These are phyloP conservation scores for Anser cygnoides DNA, from an alignment of 2,113 vertebrate genomes.

Conservation along the genomic window DNA sequence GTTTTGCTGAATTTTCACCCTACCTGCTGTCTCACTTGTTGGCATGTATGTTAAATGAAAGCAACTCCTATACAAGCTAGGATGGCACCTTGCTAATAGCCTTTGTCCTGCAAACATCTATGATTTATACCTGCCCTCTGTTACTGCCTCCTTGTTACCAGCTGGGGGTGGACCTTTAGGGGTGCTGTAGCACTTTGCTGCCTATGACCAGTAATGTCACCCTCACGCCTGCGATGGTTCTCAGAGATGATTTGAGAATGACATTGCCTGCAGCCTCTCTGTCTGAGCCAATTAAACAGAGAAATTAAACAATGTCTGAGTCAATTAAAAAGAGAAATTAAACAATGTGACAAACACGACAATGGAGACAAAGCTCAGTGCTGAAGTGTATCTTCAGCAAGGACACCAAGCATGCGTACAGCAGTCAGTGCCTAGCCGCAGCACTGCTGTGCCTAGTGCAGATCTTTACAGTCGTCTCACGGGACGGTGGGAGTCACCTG, in stretches of 20 bases:
- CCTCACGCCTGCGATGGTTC: not conserved
- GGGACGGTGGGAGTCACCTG: fast-evolving
- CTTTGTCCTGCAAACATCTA: not conserved
- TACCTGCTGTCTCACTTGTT: not conserved
- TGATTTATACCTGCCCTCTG: not conserved
- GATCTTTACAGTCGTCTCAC: fast-evolving
- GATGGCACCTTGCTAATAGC: not conserved
- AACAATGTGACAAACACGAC: slow-evolving; percentile 26
- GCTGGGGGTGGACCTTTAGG: not conserved
- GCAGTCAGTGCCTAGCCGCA: not conserved
- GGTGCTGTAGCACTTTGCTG: not conserved
- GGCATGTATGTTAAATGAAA: not conserved
- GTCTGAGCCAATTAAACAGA: slow-evolving; percentile 60
- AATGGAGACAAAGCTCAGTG: not conserved
- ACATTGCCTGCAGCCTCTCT: slow-evolving; percentile 62
- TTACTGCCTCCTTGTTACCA: not conserved
- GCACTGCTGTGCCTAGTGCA: fast-evolving
- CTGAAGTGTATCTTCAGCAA: not conserved
- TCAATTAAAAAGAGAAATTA: slow-evolving; percentile 65
- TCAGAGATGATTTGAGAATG: not conserved
- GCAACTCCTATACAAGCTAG: not conserved
- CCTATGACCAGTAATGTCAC: not conserved
- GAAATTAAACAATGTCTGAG: slow-evolving; percentile 65
- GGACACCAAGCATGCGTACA: fast-evolving
- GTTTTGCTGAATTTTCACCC: not conserved